phyloP scores from a whole-genome alignment of 2,888 invertebrate species.

The Heliconius ethilla region DNA sequence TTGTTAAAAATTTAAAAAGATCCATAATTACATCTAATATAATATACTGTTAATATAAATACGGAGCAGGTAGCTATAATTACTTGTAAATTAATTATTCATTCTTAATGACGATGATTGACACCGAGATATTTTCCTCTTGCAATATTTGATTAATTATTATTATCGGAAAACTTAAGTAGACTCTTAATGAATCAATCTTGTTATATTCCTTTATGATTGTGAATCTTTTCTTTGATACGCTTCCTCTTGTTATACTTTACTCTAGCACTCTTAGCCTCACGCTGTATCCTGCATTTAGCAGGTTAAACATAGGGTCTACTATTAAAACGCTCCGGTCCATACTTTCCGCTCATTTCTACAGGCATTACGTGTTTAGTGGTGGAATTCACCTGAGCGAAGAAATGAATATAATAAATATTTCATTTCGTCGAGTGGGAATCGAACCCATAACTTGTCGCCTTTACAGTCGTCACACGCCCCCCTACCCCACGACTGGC shows the following conservation, averaged over 20 bases:
- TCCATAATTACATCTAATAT: neutral
- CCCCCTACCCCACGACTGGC: too few relatives aligned
- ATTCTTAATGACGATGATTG: neutral
- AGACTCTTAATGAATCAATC: neutral
- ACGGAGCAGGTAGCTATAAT: neutral
- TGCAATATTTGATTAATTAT: neutral
- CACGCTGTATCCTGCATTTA: too few relatives aligned
- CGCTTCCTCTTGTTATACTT: neutral
- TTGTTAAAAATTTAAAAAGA: neutral
- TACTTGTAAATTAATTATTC: neutral
- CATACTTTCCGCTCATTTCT: too few relatives aligned
- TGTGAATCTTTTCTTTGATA: neutral
- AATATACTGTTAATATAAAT: neutral
- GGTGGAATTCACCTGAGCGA: too few relatives aligned
- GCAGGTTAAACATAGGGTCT: too few relatives aligned
- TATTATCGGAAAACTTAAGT: slow-evolving; percentile 15
- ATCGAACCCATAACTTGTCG: too few relatives aligned
- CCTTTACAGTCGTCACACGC: too few relatives aligned
- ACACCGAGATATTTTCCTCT: neutral
- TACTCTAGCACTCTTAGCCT: neutral
- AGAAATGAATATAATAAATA: too few relatives aligned
- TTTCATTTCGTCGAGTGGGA: too few relatives aligned
- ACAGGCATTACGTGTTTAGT: too few relatives aligned
- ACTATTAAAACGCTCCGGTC: too few relatives aligned
- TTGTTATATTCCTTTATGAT: neutral